A percentile compares a stretch with the other conserved stretches of the same genome.
Evolutionary conservation across 2,888 invertebrate genomes (phyloP).

Genomic region (Digitonthophagus gazella): DNA sequence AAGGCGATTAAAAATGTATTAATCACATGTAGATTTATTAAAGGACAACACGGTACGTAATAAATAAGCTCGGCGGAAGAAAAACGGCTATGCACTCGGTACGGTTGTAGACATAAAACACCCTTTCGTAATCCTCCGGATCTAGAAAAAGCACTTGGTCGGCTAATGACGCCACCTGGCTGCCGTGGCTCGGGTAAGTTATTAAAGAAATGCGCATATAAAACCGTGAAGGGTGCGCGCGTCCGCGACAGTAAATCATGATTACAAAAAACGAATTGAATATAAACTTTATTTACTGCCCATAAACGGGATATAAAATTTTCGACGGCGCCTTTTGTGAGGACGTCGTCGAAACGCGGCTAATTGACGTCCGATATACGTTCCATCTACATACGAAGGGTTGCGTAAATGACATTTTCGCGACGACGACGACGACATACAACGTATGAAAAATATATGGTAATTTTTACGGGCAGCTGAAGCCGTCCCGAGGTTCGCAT

Average conservation of each 20-base stretch:
- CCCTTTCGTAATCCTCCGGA: not conserved
- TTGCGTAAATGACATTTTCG: not conserved
- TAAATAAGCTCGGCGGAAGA: not conserved
- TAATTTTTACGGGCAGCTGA: not conserved
- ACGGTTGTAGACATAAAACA: not conserved
- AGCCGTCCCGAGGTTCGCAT: not conserved
- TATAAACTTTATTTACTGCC: conserved; percentile 14
- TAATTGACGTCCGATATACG: not conserved
- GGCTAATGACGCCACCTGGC: not conserved
- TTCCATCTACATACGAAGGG: not conserved
- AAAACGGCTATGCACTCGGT: not conserved
- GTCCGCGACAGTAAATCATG: not conserved
- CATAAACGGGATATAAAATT: conserved; percentile 1
- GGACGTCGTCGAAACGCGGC: not conserved
- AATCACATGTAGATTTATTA: not conserved
- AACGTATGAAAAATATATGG: not conserved
- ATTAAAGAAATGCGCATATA: not conserved
- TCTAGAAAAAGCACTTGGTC: not conserved
- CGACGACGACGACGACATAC: not conserved
- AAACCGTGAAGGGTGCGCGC: not conserved
- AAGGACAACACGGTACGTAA: not conserved
- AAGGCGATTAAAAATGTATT: not conserved
- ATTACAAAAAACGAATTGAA: conserved; percentile 11
- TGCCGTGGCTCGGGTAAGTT: not conserved
- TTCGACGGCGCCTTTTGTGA: not conserved